Evolutionary conservation across 2,797 vertebrate genomes (phyloP), one percentile per base, ranked within the genome.

Genomic region (Cirrhinus molitorella): DNA sequence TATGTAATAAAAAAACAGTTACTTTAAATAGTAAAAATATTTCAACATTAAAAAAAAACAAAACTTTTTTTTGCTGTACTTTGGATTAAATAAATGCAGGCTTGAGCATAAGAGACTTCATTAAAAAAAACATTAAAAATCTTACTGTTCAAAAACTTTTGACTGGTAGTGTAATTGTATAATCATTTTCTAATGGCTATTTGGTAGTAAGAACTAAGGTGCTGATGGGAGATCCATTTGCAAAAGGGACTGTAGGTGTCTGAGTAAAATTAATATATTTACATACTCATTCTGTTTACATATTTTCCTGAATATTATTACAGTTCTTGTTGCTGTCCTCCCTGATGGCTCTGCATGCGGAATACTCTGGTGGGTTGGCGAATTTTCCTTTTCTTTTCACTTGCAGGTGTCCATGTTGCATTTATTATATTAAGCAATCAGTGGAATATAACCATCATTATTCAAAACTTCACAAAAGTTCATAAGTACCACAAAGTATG

Each of bases 291-390:
- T 40, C 8, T 40, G 37, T 40, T 75, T 23, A 34, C 28, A 34
- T 53, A 53, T 73, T 73, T 53, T 34, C 3, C 21, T 73, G 28
- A 53, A 53, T 49, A 19, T 37, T 19, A 72, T 73, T 40, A 57
- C 51, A 75, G 72, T 40, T 75, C 31, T 11, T 43, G 34, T 25
- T 75, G 73, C 13, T 59, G 34, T 59, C 34, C 34, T 43, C 53
- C 1, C 3, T 75, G 34, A n/a, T 25, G 73, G 34, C 34, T 17
- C 57, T 25, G 34, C n/a, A 57, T 3, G 3, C 13, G 4, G 21
- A 75, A 23, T 75, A 40, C 13, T 40, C 51, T 5, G 51, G 72
- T 75, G 51, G 21, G 51, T 23, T 57, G 21, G 12, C 4, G 23
- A 5, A 23, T 74, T 37, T 37, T 74, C 10, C 21, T 4, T 73